Base-by-base conservation (phyloP, 1,140 invertebrate species). In the Chionoecetes opilio region DNA sequence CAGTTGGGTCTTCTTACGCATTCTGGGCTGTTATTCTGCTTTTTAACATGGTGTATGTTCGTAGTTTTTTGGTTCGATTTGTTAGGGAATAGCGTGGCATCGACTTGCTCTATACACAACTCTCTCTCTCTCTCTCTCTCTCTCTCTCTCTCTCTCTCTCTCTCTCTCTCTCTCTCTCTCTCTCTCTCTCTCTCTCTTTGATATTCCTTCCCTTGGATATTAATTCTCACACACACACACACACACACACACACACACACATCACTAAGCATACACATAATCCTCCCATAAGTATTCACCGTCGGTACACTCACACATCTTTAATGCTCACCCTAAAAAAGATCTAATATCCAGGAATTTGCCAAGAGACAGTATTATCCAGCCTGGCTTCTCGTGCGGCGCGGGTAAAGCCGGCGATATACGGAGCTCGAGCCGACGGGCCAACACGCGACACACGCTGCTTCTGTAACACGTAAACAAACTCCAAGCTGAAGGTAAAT, bases 401-500 rank as follows among this genome's bases (percentile, higher is more conserved):
- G 63, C 63, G 63, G 63, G 63, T 75, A 75, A 75, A 75, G 63
- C 63, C 63, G 63, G 63, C 63, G 63, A 75, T 75, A 75, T 75
- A 75, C 63, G 63, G 63, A 75, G 63, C 11, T 75, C 26, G n/a
- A 75, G 63, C 63, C 63, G 63, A 75, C 63, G 63, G 63, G 63
- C 63, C 63, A 75, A 75, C 63, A 75, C 63, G 63, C 63, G 63
- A 75, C 63, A 75, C 63, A n/a, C 21, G 21, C 63, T 75, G 63
- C 63, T 75, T 75, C 63, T 75, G 63, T n/a, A 75, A 75, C 63
- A 75, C 63, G 63, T 75, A 75, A 75, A 75, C 63, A 75, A 75
- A 75, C 63, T 26, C 63, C 8, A 75, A 75, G 63, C 63, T 75
- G 63, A 75, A 75, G n/a, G 63, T 75, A 75, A 75, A 75, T 75